phyloP scores from a whole-genome alignment of 2,113 vertebrate genomes.

The Zingel zingel region DNA sequence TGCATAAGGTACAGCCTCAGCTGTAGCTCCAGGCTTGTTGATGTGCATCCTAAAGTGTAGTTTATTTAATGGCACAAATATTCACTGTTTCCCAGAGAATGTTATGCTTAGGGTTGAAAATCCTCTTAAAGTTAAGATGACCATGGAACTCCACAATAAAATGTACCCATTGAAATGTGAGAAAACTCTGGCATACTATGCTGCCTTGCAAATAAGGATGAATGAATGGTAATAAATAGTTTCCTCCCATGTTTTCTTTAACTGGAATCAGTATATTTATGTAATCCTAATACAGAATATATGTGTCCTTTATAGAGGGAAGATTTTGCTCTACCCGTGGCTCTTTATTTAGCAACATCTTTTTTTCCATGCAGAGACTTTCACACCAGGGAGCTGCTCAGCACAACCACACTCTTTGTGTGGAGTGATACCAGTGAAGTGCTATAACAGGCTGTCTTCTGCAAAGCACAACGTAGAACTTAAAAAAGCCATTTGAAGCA shows the following conservation, averaged over 20 bases:
- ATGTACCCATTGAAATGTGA: not conserved
- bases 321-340: not conserved
- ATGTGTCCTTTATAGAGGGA: constrained; percentile 1
- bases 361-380: constrained; percentile 25
- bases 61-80: not conserved
- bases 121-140: not conserved
- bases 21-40: not conserved
- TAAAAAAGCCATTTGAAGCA: not conserved
- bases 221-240: not conserved
- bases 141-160: not conserved
- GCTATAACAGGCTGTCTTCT: not conserved
- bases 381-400: constrained; percentile 35
- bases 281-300: not conserved
- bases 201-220: not conserved
- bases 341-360: constrained; percentile 23
- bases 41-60: not conserved
- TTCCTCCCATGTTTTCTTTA: not conserved
- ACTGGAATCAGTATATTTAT: not conserved
- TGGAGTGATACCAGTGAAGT: not conserved
- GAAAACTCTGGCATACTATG: not conserved
- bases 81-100: not conserved
- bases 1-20: not conserved
- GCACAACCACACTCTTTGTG: constrained; percentile 1
- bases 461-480: not conserved
- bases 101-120: not conserved